A percentile compares a stretch with the other conserved stretches of the same genome.
These are phyloP conservation scores for Glandiceps talaboti DNA, from an alignment of 53 echinoderm and acorn worm species.

Conservation along the genomic window DNA sequence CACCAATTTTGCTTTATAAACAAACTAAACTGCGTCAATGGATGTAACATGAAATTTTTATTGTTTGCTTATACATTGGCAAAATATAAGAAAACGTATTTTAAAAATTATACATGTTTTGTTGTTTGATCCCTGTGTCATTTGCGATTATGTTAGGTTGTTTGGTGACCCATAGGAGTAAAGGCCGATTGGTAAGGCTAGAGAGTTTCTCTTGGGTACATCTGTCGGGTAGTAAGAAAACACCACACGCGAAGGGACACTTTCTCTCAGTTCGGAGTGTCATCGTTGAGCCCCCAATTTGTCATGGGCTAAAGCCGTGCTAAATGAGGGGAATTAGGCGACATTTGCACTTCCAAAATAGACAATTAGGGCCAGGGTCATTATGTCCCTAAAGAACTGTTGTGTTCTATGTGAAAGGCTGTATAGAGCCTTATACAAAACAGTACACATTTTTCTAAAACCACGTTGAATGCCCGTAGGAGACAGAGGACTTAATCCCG, in stretches of 20 bases:
- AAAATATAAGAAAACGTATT: background rate
- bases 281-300: background rate
- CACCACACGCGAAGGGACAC: background rate
- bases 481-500: background rate
- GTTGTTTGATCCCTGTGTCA: too few relatives aligned
- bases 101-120: too few relatives aligned
- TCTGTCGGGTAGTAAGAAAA: too few relatives aligned
- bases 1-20: background rate
- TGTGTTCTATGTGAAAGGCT: background rate
- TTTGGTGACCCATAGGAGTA: too few relatives aligned
- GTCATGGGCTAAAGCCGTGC: slow-evolving; percentile 8
- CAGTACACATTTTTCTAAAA: background rate
- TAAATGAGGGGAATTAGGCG: slow-evolving; percentile 11
- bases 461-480: background rate
- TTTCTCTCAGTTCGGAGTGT: background rate
- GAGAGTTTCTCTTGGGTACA: too few relatives aligned
- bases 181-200: too few relatives aligned
- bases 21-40: background rate
- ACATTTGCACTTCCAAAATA: slow-evolving; percentile 20
- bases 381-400: slow-evolving; percentile 4
- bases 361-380: slow-evolving; percentile 28
- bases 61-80: background rate
- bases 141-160: too few relatives aligned
- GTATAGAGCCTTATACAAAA: background rate
- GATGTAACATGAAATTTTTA: background rate